phyloP scores from a whole-genome alignment of 2,113 vertebrate genomes.

The Pyrgilauda ruficollis region DNA sequence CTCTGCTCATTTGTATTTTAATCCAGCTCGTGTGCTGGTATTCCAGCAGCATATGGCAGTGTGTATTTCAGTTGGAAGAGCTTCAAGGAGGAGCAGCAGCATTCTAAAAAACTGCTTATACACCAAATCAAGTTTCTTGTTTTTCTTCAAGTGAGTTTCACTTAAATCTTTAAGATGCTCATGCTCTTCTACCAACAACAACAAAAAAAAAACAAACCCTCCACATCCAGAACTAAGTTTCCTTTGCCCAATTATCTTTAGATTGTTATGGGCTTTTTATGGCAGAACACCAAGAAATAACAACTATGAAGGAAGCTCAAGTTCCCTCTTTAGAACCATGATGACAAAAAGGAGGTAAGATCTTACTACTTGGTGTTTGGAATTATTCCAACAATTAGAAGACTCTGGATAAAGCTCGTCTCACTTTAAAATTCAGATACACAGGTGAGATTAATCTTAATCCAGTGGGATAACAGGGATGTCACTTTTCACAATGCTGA shows the following conservation, averaged over 20 bases:
- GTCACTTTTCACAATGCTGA: background rate
- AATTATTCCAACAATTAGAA: background rate
- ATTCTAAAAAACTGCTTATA: background rate
- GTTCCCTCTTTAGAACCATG: background rate
- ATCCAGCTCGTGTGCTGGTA: background rate
- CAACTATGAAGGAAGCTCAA: background rate
- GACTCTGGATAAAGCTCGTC: background rate
- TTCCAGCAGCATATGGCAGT: conserved; percentile 12
- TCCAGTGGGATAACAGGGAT: background rate
- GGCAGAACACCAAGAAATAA: conserved; percentile 7
- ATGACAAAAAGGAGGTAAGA: background rate
- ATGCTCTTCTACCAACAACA: background rate
- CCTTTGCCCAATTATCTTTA: background rate
- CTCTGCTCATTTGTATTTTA: conserved; percentile 15
- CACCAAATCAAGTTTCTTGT: background rate
- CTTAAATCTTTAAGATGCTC: background rate
- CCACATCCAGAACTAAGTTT: background rate
- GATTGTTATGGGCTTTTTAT: background rate
- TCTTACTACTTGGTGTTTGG: background rate
- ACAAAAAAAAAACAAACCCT: background rate
- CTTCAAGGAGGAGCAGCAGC: background rate
- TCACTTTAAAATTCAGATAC: background rate
- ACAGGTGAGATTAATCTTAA: background rate
- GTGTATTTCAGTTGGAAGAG: background rate
- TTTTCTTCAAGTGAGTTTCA: background rate